Base-by-base conservation (phyloP, 2,888 invertebrate species). In the Cerastis rubricosa region DNA sequence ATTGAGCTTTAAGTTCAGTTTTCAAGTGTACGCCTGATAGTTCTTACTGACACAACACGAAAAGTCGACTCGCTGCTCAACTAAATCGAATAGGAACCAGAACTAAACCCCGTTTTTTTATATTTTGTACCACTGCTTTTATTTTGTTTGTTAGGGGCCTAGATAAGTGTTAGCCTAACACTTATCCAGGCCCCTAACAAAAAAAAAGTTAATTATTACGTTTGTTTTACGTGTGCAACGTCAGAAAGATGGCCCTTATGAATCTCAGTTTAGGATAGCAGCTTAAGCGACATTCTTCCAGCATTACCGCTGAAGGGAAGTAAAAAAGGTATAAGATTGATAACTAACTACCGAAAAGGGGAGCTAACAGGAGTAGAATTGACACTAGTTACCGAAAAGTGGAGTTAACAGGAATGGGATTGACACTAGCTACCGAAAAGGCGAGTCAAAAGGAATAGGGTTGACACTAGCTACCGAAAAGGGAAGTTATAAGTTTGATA, bases 31-130 rank as follows among this genome's bases (percentile, higher is more conserved):
- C 57, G 78, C 81, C 81, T 81, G 14, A 14, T 29, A 29, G 22
- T 63, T 40, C 14, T 45, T n/a, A n/a, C 25, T 51, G 22, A 1
- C 14, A 9, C 17, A 49, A 0, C 14, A 43, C 11, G 1, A 5
- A 25, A 29, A 12, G 12, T 14, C 14, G 14, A 71, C 25, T 51
- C 5, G 40, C 63, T 81, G 81, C 78, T 63, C 8, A 51, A 7
- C 2, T 7, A 2, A 2, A 47, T 64, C 17, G 11, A 11, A 2
- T 11, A 81, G 73, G 78, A n/a, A 14, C 63, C 5, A 7, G 19
- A 0, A 17, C 3, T 7, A 40, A n/a, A 6, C 6, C 4, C 5
- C 3, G 2, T 8, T n/a, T 25, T 47, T 64, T 1, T 0, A 3
- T 1, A 8, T 63, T 25, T 59, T 43, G 0, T 9, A 8, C 9